Base-by-base conservation (phyloP, 2,113 vertebrate species). In the Heliornis fulica region DNA sequence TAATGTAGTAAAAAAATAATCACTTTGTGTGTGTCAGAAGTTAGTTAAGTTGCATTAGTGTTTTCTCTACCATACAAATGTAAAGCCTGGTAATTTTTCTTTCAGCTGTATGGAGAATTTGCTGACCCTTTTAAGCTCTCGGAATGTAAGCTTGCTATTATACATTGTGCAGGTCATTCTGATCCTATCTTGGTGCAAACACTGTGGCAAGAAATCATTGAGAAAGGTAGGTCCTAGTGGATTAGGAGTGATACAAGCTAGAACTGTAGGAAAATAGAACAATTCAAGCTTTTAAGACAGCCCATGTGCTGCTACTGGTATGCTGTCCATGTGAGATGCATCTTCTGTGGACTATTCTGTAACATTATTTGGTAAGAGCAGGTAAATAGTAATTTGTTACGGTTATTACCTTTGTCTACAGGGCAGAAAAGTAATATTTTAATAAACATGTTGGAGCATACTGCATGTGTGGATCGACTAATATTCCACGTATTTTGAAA, bases 121-220 rank as follows among this genome's bases (percentile, higher is more conserved):
- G 99, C 99, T 19, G 99, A 99, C 68, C 99, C 99, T 32, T 99
- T 99, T 97, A 99, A 98, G 79, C 97, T 99, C 78, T 99, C 99
- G 0, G 99, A 99, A 91, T 99, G 99, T 97, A 99, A 99, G 90
- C 98, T 99, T 97, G 99, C 99, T 83, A 99, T 99, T 96, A 99
- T 99, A 97, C 99, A 99, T 96, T 99, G 99, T 59, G 99, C 99
- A 0, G 99, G 99, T 78, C 99, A 99, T 97, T 99, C 99, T 11
- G 99, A 99, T 94, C 98, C 98, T 22, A 99, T 99, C 89, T 98
- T 99, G 93, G 99, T 99, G 29, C 99, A 99, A 87, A 99, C 98
- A 5, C 98, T 99, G 76, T 99, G 99, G 99, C 99, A 99, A 97
- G 99, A 99, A 96, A 99, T 99, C 93, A 98, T 99, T 93, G 99